Percentiles rank a stretch among this genome's conserved stretches.
These are phyloP conservation scores for Syrrhaptes paradoxus DNA, from an alignment of 2,113 vertebrate species.

Conservation along the genomic window DNA sequence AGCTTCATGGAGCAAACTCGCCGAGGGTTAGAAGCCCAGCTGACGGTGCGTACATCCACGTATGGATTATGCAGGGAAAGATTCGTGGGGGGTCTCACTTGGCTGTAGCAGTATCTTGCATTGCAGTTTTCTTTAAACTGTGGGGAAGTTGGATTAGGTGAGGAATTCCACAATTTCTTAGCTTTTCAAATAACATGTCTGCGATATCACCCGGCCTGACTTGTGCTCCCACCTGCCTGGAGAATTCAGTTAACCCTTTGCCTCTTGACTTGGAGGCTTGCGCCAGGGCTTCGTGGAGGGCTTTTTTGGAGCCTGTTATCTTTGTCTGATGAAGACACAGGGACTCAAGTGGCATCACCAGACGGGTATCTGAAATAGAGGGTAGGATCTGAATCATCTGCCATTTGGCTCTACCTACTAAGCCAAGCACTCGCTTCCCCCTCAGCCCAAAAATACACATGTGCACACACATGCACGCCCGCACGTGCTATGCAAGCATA, in stretches of 20 bases:
- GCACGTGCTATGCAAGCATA: neutral
- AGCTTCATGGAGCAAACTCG: neutral
- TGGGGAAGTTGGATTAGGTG: slow-evolving; percentile 73
- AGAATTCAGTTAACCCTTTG: slow-evolving; percentile 59
- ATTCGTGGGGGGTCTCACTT: slow-evolving; percentile 31
- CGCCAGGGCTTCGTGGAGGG: neutral
- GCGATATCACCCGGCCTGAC: slow-evolving; percentile 35
- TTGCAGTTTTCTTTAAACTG: slow-evolving; percentile 70
- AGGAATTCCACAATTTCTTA: slow-evolving; percentile 72
- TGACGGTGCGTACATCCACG: neutral
- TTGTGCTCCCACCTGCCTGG: slow-evolving; percentile 48
- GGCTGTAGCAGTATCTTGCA: neutral
- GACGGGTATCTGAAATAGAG: neutral
- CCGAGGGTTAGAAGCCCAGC: neutral
- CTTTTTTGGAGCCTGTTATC: neutral
- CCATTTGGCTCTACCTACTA: slow-evolving; percentile 58
- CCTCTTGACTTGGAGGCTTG: neutral
- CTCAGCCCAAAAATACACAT: slow-evolving; percentile 59
- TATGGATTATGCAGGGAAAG: neutral
- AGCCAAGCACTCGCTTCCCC: slow-evolving; percentile 11
- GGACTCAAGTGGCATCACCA: neutral
- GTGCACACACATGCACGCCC: neutral
- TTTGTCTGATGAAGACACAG: neutral
- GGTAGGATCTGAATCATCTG: slow-evolving; percentile 52
- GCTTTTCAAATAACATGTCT: slow-evolving; percentile 74